Evolutionary conservation across 2,888 invertebrate species (phyloP).

Genomic region (Cantharis flavilabris): DNA sequence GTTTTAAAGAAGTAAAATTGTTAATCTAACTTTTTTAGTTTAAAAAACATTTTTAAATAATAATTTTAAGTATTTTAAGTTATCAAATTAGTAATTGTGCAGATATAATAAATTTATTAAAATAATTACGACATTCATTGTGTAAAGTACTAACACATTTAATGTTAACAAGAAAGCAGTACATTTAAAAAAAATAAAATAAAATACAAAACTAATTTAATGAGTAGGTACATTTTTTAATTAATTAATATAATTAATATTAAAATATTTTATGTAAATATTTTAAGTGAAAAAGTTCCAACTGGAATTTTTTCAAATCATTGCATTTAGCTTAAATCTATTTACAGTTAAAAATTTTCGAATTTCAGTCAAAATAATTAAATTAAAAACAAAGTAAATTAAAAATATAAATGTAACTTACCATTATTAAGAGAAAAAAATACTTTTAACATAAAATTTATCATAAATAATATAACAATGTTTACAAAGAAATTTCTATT

Average conservation of each 20-base stretch:
- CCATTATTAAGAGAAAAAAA: not conserved
- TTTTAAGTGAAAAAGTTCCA: not conserved
- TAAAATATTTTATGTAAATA: not conserved
- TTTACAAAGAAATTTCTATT: not conserved
- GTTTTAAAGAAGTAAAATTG: not conserved
- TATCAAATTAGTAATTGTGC: not conserved
- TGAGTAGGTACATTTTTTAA: not conserved
- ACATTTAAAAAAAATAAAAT: not conserved
- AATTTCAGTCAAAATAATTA: not conserved
- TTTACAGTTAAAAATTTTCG: not conserved
- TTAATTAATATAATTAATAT: not conserved
- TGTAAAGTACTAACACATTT: not conserved
- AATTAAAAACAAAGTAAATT: not conserved
- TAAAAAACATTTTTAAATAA: not conserved
- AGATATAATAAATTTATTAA: too few species aligned
- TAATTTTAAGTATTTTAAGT: not conserved
- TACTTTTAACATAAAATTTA: not conserved
- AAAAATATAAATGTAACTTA: not conserved
- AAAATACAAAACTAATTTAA: not conserved
- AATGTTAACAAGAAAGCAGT: not conserved
- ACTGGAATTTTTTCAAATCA: not conserved
- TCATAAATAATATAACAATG: not conserved
- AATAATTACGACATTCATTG: too few species aligned
- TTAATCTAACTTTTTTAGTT: not conserved
- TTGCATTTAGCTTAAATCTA: not conserved